Conservation (phyloP, 1,140 invertebrate species). For the Penaeus indicus region DNA sequence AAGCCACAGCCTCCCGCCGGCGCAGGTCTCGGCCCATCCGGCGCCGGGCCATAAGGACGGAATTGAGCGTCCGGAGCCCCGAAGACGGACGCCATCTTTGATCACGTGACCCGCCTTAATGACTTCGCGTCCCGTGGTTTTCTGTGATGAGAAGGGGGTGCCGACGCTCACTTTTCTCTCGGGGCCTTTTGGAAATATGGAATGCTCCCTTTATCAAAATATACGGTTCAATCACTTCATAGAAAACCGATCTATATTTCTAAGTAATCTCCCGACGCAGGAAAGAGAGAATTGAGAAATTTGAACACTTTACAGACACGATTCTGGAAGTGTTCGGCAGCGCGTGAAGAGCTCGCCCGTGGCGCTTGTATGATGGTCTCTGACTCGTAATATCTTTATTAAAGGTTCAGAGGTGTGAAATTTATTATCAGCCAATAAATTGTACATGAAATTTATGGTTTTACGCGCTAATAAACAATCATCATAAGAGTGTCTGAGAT, state of each 20-base stretch:
- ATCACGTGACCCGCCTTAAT: slow-evolving; percentile 53
- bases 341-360: neutral
- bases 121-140: slow-evolving; percentile 46
- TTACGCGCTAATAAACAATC: slow-evolving; percentile 47
- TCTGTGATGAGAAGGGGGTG: slow-evolving; percentile 36
- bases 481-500: slow-evolving; percentile 39
- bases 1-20: neutral
- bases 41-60: neutral
- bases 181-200: neutral
- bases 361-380: slow-evolving; percentile 26
- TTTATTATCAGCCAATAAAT: slow-evolving; percentile 56
- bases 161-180: neutral
- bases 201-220: too few species aligned
- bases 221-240: too few species aligned
- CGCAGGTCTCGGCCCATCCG: neutral
- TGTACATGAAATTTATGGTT: slow-evolving; percentile 55
- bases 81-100: slow-evolving; percentile 26
- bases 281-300: too few species aligned
- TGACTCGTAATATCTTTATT: slow-evolving; percentile 56
- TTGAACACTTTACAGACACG: too few species aligned
- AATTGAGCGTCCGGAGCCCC: neutral
- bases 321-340: too few species aligned
- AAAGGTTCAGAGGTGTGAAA: slow-evolving; percentile 54
- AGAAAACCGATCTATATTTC: too few species aligned
- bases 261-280: too few species aligned